phyloP scores from a whole-genome alignment of 2,888 invertebrate genomes.

The Anoplius nigerrimus region DNA sequence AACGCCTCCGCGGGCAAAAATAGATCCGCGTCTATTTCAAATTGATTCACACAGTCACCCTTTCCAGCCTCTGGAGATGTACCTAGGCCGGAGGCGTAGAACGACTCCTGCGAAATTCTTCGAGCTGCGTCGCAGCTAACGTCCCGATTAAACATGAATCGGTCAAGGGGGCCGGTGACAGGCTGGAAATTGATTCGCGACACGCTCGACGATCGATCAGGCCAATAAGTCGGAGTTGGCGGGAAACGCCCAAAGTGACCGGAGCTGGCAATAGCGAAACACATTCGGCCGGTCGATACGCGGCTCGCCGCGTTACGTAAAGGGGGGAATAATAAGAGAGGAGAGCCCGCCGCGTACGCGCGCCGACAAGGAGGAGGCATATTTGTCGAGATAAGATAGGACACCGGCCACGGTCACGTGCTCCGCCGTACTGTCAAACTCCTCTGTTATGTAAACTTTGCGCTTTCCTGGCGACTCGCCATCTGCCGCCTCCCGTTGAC shows the following conservation, averaged over 20 bases:
- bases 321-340: constrained; percentile 59
- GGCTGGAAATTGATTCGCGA: too few relatives aligned
- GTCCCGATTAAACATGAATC: too few relatives aligned
- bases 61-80: too few relatives aligned
- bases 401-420: constrained; percentile 64
- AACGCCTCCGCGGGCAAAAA: too few relatives aligned
- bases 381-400: constrained; percentile 67
- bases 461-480: constrained; percentile 66
- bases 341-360: constrained; percentile 35
- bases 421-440: constrained; percentile 69
- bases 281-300: constrained; percentile 49
- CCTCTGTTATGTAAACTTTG: constrained; percentile 73
- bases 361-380: constrained; percentile 40
- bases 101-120: too few relatives aligned
- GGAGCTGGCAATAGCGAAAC: constrained; percentile 20
- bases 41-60: not conserved
- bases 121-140: too few relatives aligned
- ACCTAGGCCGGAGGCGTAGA: too few relatives aligned
- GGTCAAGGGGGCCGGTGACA: too few relatives aligned
- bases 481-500: constrained; percentile 46
- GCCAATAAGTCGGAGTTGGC: constrained; percentile 22
- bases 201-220: too few relatives aligned
- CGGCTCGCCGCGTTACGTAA: constrained; percentile 61
- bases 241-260: constrained; percentile 49
- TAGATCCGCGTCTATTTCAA: too few relatives aligned